These are phyloP conservation scores for Sylvilagus bachmani DNA, from an alignment of 2,113 vertebrate species.

Conservation along the genomic window DNA sequence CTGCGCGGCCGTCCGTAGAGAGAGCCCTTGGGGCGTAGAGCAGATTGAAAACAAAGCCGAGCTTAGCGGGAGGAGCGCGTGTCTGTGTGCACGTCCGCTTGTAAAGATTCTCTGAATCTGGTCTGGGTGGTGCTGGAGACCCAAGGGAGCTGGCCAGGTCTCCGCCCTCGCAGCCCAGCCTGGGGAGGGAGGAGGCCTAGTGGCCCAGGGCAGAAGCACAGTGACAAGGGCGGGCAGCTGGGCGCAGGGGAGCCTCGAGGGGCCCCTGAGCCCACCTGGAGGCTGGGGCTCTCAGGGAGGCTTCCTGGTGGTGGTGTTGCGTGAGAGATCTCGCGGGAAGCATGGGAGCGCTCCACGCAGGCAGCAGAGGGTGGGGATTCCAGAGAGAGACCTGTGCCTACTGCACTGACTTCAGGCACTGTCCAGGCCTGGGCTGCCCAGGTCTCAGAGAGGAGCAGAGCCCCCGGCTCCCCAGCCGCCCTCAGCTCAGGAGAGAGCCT, in stretches of 20 bases:
- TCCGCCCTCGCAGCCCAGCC: background rate
- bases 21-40: too few relatives aligned
- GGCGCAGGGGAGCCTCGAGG: background rate
- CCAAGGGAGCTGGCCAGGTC: too few relatives aligned
- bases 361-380: background rate
- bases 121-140: background rate
- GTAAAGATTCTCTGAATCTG: background rate
- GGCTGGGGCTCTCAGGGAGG: background rate
- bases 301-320: background rate
- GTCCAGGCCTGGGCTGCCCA: too few relatives aligned
- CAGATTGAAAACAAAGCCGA: too few relatives aligned
- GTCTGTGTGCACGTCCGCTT: background rate
- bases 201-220: background rate
- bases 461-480: background rate
- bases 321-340: background rate
- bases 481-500: too few relatives aligned
- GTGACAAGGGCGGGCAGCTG: background rate
- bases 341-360: background rate
- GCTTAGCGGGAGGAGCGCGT: too few relatives aligned
- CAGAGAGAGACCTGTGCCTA: background rate
- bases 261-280: background rate
- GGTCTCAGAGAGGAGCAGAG: background rate
- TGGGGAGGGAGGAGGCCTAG: background rate
- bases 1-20: too few relatives aligned
- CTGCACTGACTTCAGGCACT: too few relatives aligned